Base-by-base conservation (phyloP, 2,113 vertebrate genomes). In the Arenaria interpres region DNA sequence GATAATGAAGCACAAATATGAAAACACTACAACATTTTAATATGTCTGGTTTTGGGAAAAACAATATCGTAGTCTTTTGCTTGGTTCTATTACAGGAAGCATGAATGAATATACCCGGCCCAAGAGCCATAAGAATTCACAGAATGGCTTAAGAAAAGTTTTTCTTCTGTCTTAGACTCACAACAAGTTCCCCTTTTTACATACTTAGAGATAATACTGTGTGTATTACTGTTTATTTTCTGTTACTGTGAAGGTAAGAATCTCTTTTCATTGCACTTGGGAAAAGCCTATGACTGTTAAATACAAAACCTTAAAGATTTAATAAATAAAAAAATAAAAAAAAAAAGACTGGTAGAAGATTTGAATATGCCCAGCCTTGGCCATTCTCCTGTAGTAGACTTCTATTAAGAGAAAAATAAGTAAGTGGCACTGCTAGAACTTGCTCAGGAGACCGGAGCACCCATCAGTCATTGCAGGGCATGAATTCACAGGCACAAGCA, bases 1-100 rank as follows among this genome's bases (percentile, higher is more conserved):
- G 68, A 46, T 63, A 71, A 46, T 66, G 4, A 54, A 69, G 37
- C 43, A 74, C 23, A 76, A 94, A 79, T 80, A 93, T 5, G 28
- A 85, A 89, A 95, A 90, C 37, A 77, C 15, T 10, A 37, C 64
- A 46, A 25, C 54, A 59, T 74, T 93, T 93, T 97, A 84, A 63
- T 90, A 77, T 71, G 84, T 94, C 90, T 95, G 68, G 76, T 51
- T 84, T 64, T 2, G 24, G 14, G n/a, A 2, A 80, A 82, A 88
- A 59, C 59, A 88, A 0, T 80, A 77, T 74, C 74, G 24, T 8
- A 77, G 77, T 94, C 1, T 94, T 93, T 79, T 63, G 32, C 69
- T 78, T 24, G 2, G 25, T 39, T 39, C 24, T 30, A 21, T 89
- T 93, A 75, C 11, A 89, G 76, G 60, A 21, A 87, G 3, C 14